Base-by-base conservation (phyloP, 1,140 invertebrate species). In the Dermatophagoides farinae region DNA sequence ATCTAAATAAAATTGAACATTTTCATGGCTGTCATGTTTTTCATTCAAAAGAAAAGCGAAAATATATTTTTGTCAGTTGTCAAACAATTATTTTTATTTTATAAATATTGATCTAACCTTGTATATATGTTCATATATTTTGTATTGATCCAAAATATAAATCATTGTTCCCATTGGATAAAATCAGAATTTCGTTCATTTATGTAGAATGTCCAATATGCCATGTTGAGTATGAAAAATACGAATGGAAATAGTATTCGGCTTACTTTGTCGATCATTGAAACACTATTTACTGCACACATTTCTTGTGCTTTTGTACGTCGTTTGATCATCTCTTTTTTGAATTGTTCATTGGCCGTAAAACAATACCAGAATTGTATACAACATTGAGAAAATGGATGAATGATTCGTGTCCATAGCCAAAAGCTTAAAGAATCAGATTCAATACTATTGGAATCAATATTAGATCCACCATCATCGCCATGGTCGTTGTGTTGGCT, bases 231-330 rank as follows among this genome's bases (percentile, higher is more conserved):
- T 0, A 88, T 71, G 0, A 79, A 78, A 68, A 91, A 92, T 0
- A 85, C 85, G 2, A 84, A 77, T 1, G 89, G 89, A 70, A 95
- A 95, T 18, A 88, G 71, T 53, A 91, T 74, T 38, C 88, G 76
- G 0, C 88, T 85, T 0, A 85, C 78, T 66, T 80, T 78, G 72
- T 95, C 89, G 61, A 93, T 89, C 70, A 81, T 75, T 0, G 85
- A 88, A 12, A 89, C 86, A 67, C 85, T 88, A 71, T 90, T 91
- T 60, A 76, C 74, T 5, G 76, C 77, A 47, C 76, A 72, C 65
- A 74, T 70, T 39, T 71, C 61, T 46, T 64, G 62, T 41, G 71
- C 61, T 38, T 44, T 47, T 9, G 57, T 39, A 11, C 61, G 57
- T n/a, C 65, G 40, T 12, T 66, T 60, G 14, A 54, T 52, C 65